Base-by-base conservation (phyloP, 2,888 invertebrate genomes). In the Leptinotarsa haldemani region DNA sequence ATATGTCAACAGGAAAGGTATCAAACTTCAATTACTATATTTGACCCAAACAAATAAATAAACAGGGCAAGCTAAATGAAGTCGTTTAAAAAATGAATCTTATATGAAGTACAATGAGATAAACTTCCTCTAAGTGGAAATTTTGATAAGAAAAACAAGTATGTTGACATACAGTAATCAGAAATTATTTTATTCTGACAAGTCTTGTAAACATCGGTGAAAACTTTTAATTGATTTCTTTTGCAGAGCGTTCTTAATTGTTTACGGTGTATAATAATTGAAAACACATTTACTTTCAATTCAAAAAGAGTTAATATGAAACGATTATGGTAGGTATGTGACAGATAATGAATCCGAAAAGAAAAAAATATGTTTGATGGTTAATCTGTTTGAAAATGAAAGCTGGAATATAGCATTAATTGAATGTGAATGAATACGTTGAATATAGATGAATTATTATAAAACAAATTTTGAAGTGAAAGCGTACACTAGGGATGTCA, bases 401-500 rank as follows among this genome's bases (percentile, higher is more conserved):
- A 63, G 64, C 64, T 64, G n/a, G 56, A 73, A 65, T 65, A 69
- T 65, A 73, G 40, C 20, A 65, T 64, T 46, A 69, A 73, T 72
- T 48, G 53, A 69, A 64, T 20, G 65, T 53, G 53, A 30, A 53
- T 53, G 53, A 30, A 65, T 70, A 56, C 52, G 48, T 65, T 50
- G 65, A 69, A 69, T 69, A 69, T 69, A 69, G 69, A 73, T 66
- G 69, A 65, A 73, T 73, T 53, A 66, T 70, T 50, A 70, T 73
- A 73, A 69, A 73, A 66, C 70, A 74, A 74, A 74, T 74, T 69
- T 74, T 69, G 25, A 13, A 30, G n/a, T 71, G 64, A 71, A 65
- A 71, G 30, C 71, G 66, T 67, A 65, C 70, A 74, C 70, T 74
- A 56, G 25, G 64, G 56, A 70, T 74, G 66, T 70, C 71, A 71